phyloP scores from a whole-genome alignment of 2,797 vertebrate genomes.

The Pelochelys cantorii region DNA sequence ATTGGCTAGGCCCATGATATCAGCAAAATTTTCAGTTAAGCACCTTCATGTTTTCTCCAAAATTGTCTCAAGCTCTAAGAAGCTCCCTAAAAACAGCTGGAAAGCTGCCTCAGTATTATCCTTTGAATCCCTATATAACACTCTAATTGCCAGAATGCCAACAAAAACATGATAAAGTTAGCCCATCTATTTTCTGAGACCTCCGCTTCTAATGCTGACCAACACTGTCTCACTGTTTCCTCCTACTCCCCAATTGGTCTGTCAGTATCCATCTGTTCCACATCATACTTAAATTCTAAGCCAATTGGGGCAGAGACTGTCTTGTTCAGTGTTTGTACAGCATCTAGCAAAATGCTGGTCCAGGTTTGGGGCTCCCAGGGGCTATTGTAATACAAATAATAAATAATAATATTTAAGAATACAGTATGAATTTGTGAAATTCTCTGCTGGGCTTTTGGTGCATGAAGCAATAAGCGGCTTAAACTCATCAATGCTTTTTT shows the following conservation, averaged over 20 bases:
- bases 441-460: slow-evolving; percentile 17
- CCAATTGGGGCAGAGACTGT: background rate
- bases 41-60: background rate
- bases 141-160: background rate
- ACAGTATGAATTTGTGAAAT: background rate
- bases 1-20: background rate
- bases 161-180: background rate
- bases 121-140: background rate
- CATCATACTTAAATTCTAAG: background rate
- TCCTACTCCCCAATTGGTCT: background rate
- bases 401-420: slow-evolving; percentile 2
- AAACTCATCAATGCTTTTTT: background rate
- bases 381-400: background rate
- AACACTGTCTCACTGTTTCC: background rate
- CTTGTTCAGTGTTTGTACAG: background rate
- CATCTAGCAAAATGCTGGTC: background rate
- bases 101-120: background rate
- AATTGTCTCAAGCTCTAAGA: background rate
- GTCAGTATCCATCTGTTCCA: background rate
- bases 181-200: background rate
- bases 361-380: background rate
- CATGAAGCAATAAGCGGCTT: slow-evolving; percentile 18
- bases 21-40: background rate
- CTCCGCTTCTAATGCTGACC: background rate
- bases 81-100: background rate